Evolutionary conservation across 2,797 vertebrate species (phyloP).

Genomic region (Yasuhikotakia modesta): DNA sequence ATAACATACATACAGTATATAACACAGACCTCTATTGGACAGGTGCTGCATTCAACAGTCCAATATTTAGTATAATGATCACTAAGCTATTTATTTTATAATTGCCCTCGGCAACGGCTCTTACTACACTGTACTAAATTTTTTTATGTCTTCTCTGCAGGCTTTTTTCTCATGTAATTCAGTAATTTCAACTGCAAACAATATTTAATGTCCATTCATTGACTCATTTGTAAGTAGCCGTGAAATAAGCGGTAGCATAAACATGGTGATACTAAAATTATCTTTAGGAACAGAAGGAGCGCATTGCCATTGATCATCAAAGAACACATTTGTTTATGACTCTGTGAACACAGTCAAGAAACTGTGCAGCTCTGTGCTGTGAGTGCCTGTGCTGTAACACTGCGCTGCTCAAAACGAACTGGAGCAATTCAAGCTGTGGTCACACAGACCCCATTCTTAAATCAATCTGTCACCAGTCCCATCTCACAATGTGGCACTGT

Average conservation of each 20-base stretch:
- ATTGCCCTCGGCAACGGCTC: background rate
- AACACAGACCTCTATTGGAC: too few relatives aligned
- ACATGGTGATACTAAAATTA: constrained; percentile 4
- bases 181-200: background rate
- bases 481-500: constrained; percentile 43
- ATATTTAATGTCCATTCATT: background rate
- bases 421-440: constrained; percentile 28
- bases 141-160: background rate
- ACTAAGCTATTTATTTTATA: background rate
- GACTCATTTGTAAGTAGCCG: background rate
- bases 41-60: too few relatives aligned
- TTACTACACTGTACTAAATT: background rate
- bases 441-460: constrained; percentile 40
- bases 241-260: background rate
- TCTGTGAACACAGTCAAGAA: constrained; percentile 2
- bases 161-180: background rate
- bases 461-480: constrained; percentile 42
- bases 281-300: constrained; percentile 12
- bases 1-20: too few relatives aligned
- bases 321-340: constrained; percentile 12
- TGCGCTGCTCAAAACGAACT: background rate
- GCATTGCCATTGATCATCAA: constrained; percentile 25
- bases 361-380: background rate
- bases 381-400: constrained; percentile 4
- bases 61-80: too few relatives aligned